These are phyloP conservation scores for Bugula neritina DNA, from an alignment of 2,888 invertebrate species.

Conservation along the genomic window DNA sequence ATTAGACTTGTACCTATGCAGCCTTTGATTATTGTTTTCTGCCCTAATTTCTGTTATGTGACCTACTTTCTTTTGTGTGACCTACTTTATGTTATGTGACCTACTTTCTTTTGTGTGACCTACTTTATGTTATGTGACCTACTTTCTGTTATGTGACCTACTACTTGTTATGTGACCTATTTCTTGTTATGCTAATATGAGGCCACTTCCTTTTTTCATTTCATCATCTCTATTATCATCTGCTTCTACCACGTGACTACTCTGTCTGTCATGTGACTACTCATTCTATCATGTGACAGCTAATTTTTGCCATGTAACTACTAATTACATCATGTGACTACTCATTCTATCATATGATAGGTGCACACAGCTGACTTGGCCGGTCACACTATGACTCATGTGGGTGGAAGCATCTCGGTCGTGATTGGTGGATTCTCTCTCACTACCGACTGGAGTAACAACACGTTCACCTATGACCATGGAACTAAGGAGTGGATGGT, in stretches of 20 bases:
- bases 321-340: not conserved
- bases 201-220: too few relatives aligned
- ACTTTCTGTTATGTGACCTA: not conserved
- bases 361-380: constrained; percentile 58
- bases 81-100: not conserved
- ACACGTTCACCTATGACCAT: constrained; percentile 62
- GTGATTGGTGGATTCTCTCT: constrained; percentile 76
- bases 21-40: too few relatives aligned
- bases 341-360: not conserved
- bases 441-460: constrained; percentile 69
- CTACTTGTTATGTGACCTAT: too few relatives aligned
- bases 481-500: constrained; percentile 69
- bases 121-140: not conserved
- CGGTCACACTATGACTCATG: constrained; percentile 80
- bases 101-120: not conserved
- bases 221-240: too few relatives aligned
- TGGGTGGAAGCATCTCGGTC: constrained; percentile 63
- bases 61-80: not conserved
- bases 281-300: not conserved
- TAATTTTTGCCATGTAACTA: not conserved
- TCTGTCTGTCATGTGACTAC: not conserved
- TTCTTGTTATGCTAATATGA: too few relatives aligned
- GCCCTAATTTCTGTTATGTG: not conserved
- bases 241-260: too few relatives aligned
- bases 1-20: too few relatives aligned